These are phyloP conservation scores for Halyomorpha halys DNA, from an alignment of 1,140 invertebrate species.

Conservation along the genomic window DNA sequence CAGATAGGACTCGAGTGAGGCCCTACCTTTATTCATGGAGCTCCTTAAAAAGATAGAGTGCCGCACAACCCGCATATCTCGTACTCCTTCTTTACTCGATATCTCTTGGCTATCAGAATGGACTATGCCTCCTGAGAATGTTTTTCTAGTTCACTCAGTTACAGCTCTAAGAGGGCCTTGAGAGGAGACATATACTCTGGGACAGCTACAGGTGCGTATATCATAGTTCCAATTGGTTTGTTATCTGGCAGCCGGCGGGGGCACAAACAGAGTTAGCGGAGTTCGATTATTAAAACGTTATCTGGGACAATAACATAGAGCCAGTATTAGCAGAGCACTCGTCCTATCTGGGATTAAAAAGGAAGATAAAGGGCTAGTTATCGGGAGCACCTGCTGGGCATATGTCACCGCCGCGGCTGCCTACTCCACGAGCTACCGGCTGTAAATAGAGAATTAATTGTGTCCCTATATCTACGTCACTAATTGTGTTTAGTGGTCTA, in stretches of 20 bases:
- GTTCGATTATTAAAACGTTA: slow-evolving; percentile 13
- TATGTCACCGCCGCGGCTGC: not conserved
- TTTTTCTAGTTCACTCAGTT: no score
- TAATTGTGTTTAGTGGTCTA: not conserved
- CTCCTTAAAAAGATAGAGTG: no score
- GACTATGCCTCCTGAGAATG: no score
- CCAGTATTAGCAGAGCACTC: slow-evolving; percentile 14
- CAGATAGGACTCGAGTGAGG: no score
- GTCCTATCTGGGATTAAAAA: slow-evolving; percentile 15
- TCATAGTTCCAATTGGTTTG: no score
- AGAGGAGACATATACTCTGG: not conserved
- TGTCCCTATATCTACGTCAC: not conserved
- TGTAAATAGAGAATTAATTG: slow-evolving; percentile 16
- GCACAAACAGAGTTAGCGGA: not conserved
- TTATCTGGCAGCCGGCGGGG: no score
- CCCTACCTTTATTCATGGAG: no score
- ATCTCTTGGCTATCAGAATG: no score
- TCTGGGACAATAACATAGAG: slow-evolving; percentile 12
- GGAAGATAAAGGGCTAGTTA: not conserved
- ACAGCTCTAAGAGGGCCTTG: not conserved
- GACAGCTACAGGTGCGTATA: not conserved
- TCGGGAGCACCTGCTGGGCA: slow-evolving; percentile 10
- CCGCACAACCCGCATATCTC: no score
- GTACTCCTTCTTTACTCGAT: no score
- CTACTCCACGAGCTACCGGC: no score